phyloP scores from a whole-genome alignment of 1,140 invertebrate genomes.

The Heliconius melpomene region DNA sequence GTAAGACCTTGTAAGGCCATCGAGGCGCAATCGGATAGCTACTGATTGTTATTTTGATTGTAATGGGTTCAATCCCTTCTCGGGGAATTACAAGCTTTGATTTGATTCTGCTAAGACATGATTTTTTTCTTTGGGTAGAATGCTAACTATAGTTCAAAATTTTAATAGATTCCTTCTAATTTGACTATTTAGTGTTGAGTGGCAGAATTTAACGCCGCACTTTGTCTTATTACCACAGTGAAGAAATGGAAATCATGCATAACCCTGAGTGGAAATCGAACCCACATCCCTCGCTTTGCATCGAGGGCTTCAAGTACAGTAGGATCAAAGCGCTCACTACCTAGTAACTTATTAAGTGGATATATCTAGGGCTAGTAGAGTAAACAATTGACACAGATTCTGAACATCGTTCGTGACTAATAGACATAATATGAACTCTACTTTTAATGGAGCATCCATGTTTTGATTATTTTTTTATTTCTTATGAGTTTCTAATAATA shows the following conservation, averaged over 20 bases:
- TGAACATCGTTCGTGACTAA: conserved; percentile 9
- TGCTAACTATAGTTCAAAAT: no score
- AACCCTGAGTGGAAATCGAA: no score
- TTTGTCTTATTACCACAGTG: no score
- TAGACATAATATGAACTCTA: not conserved
- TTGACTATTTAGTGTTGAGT: no score
- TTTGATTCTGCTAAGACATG: no score
- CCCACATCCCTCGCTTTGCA: no score
- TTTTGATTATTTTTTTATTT: not conserved
- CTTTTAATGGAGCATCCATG: not conserved
- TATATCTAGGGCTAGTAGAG: not conserved
- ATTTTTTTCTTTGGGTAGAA: no score
- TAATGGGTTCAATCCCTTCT: not conserved
- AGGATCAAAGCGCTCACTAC: not conserved
- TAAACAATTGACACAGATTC: conserved; percentile 11
- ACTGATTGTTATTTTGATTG: not conserved
- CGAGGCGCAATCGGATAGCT: not conserved
- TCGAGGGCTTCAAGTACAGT: no score
- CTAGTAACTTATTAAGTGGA: not conserved
- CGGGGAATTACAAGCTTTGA: not conserved
- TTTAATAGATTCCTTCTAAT: no score
- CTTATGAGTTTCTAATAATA: not conserved
- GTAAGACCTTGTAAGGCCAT: not conserved
- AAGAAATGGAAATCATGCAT: no score
- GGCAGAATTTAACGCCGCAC: no score